phyloP scores from a whole-genome alignment of 2,797 vertebrate genomes.

The Acrossocheilus wenchowensis region DNA sequence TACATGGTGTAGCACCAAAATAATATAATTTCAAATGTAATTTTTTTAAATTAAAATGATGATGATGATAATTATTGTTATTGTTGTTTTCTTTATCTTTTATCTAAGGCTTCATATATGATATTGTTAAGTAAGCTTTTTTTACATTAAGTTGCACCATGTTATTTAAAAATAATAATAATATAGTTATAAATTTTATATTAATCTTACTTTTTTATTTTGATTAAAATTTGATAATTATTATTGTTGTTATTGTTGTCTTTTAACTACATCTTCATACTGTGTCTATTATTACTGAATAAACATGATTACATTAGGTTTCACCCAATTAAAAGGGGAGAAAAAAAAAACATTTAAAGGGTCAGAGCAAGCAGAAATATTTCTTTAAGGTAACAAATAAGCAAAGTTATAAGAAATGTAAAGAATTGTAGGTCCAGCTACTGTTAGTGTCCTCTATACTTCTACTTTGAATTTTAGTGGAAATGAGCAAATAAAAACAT shows the following conservation, averaged over 20 bases:
- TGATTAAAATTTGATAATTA: background rate
- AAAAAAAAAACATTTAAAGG: background rate
- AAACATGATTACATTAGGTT: background rate
- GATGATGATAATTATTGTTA: background rate
- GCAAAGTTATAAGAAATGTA: background rate
- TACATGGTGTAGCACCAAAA: background rate
- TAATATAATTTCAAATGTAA: background rate
- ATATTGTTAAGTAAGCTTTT: background rate
- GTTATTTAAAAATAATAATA: background rate
- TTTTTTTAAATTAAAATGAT: background rate
- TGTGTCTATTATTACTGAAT: background rate
- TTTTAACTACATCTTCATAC: background rate
- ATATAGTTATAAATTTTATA: background rate
- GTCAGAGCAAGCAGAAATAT: background rate
- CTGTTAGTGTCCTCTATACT: no score
- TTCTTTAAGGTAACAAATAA: background rate
- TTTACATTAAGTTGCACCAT: background rate
- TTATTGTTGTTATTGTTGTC: background rate
- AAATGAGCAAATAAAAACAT: background rate
- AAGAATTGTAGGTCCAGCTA: background rate
- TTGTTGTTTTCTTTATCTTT: background rate
- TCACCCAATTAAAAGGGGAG: background rate
- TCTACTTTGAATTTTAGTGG: background rate
- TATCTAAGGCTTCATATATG: background rate
- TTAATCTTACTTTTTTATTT: background rate